Percentiles rank a stretch among this genome's conserved stretches.
These are phyloP conservation scores for Agrochola macilenta DNA, from an alignment of 2,888 invertebrate species.

Conservation along the genomic window DNA sequence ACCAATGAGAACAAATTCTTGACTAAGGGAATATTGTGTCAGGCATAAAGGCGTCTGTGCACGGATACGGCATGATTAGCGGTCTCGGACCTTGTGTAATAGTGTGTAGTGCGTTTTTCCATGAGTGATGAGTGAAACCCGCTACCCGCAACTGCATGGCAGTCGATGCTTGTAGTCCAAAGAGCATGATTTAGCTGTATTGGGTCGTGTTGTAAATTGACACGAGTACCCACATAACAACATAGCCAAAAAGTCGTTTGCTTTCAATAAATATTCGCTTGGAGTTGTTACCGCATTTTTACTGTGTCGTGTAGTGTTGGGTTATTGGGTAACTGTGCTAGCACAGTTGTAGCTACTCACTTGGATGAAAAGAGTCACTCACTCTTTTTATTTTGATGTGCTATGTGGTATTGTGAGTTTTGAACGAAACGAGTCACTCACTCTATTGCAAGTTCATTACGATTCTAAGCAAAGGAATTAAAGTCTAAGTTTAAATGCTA, in stretches of 20 bases:
- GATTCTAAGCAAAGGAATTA: too few relatives aligned
- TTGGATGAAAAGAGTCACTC: too few relatives aligned
- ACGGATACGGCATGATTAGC: background rate
- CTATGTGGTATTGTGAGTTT: too few relatives aligned
- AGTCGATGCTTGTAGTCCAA: background rate
- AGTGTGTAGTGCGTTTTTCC: background rate
- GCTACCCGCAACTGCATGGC: background rate
- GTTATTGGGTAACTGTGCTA: too few relatives aligned
- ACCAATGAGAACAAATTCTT: constrained; percentile 2
- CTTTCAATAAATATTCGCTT: background rate
- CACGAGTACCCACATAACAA: background rate
- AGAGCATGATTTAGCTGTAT: background rate
- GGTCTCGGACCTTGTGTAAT: too few relatives aligned
- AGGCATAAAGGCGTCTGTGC: background rate
- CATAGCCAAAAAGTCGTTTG: background rate
- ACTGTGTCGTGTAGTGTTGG: too few relatives aligned
- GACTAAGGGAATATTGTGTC: background rate
- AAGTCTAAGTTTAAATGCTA: too few relatives aligned
- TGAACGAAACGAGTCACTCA: too few relatives aligned
- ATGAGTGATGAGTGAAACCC: background rate
- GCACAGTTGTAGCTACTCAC: too few relatives aligned
- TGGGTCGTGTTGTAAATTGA: background rate
- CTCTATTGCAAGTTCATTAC: too few relatives aligned
- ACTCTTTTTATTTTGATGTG: too few relatives aligned
- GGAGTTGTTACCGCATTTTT: background rate